A percentile compares a stretch with the other conserved stretches of the same genome.
Conservation (phyloP, 1,140 invertebrate genomes). For the Cydia amplana region DNA sequence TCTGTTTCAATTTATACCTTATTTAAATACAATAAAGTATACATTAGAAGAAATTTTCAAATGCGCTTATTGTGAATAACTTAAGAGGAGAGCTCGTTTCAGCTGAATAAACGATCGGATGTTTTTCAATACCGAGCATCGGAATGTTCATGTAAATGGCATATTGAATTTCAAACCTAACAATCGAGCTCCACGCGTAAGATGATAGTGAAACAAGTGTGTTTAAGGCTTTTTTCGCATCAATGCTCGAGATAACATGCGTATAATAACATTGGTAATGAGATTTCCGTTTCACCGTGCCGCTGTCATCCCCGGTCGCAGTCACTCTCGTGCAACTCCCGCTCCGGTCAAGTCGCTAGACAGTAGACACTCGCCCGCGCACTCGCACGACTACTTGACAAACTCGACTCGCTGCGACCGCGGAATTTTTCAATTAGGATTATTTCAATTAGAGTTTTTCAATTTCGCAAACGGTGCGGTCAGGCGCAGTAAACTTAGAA, state of each 20-base stretch:
- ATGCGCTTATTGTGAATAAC: not conserved
- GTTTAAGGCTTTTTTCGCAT: not conserved
- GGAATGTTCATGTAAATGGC: not conserved
- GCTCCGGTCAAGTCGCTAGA: constrained; percentile 62
- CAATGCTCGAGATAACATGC: not conserved
- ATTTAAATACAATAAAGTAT: not conserved
- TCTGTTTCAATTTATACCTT: not conserved
- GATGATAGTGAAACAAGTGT: not conserved
- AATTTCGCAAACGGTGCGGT: constrained; percentile 56
- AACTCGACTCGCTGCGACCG: constrained; percentile 36
- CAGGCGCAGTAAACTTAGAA: constrained; percentile 8
- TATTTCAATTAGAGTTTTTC: constrained; percentile 53
- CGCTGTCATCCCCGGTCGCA: constrained; percentile 58
- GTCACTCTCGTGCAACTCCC: constrained; percentile 64
- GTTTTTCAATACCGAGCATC: constrained; percentile 7
- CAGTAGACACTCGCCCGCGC: constrained; percentile 38
- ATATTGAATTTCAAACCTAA: not conserved
- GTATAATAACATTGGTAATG: constrained; percentile 47
- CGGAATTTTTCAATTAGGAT: constrained; percentile 65
- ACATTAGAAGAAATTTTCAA: not conserved
- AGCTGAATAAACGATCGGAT: constrained; percentile 11
- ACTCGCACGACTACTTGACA: constrained; percentile 40
- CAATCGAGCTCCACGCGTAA: not conserved
- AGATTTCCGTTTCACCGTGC: constrained; percentile 59
- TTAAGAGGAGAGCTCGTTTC: not conserved